A percentile compares a stretch with the other conserved stretches of the same genome.
These are phyloP conservation scores for Stegastes partitus DNA, from an alignment of 2,113 vertebrate species.

Conservation along the genomic window DNA sequence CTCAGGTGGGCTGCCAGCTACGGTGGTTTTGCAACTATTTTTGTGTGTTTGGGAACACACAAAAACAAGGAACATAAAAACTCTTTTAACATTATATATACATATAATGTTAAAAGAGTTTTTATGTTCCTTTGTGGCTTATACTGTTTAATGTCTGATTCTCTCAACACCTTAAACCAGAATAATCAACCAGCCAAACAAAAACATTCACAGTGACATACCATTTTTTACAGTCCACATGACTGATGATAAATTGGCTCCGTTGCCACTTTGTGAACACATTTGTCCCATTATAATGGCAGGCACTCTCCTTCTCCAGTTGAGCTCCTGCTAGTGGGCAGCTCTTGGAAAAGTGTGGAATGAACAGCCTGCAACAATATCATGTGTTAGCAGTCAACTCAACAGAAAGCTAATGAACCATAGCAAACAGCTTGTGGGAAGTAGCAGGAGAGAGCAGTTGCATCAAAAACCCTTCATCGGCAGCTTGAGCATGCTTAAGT, in stretches of 20 bases:
- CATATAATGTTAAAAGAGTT: background rate
- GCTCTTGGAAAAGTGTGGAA: slow-evolving; percentile 63
- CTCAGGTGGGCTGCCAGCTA: no score
- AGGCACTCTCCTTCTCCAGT: slow-evolving; percentile 41
- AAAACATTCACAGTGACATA: slow-evolving; percentile 10
- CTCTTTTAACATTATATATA: no score
- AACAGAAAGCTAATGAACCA: slow-evolving; percentile 81
- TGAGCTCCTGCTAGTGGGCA: slow-evolving; percentile 61
- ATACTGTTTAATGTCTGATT: background rate
- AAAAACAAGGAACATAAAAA: no score
- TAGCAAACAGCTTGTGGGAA: slow-evolving; percentile 82
- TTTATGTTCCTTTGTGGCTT: background rate
- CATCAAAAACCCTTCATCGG: slow-evolving; percentile 75
- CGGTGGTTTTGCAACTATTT: no score
- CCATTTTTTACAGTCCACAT: slow-evolving; percentile 19
- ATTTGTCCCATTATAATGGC: slow-evolving; percentile 62
- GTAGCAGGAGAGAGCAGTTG: slow-evolving; percentile 69
- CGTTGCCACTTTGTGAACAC: slow-evolving; percentile 43
- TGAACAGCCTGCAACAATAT: slow-evolving; percentile 79
- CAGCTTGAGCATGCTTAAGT: slow-evolving; percentile 66
- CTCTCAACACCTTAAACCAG: background rate
- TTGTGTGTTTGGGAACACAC: no score
- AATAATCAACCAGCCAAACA: slow-evolving; percentile 23
- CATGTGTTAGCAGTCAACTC: slow-evolving; percentile 78
- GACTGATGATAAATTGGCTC: slow-evolving; percentile 45